Evolutionary conservation across 2,797 vertebrate species (phyloP).

Genomic region (Muraenolepis orangiensis): DNA sequence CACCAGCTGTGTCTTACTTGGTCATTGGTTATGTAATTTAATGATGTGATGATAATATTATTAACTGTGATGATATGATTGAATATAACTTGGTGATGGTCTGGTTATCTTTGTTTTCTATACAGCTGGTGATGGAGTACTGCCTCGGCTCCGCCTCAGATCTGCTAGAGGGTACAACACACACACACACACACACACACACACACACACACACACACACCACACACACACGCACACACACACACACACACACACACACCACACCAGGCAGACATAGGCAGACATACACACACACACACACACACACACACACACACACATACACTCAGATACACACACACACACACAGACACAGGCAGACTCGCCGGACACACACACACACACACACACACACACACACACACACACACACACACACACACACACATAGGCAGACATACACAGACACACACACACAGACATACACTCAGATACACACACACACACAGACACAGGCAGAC

Average conservation of each 20-base stretch:
- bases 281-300: background rate
- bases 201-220: conserved; percentile 4
- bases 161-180: conserved; percentile 85
- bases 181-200: background rate
- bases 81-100: background rate
- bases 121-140: conserved; percentile 98
- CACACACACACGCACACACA: conserved; percentile 1
- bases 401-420: conserved; percentile 5
- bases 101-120: conserved; percentile 23
- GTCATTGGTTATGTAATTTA: no score
- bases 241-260: conserved; percentile 5
- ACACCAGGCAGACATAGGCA: no score
- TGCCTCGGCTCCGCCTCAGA: conserved; percentile 98
- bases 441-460: no score
- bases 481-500: no score
- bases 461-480: background rate
- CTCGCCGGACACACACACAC: background rate
- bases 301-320: no score
- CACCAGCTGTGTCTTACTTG: no score
- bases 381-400: conserved; percentile 1
- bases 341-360: background rate
- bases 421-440: background rate
- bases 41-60: no score
- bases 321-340: no score
- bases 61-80: background rate